Evolutionary conservation across 35 echinoderm and acorn worm species (phyloP).

Genomic region (Diadema setosum): DNA sequence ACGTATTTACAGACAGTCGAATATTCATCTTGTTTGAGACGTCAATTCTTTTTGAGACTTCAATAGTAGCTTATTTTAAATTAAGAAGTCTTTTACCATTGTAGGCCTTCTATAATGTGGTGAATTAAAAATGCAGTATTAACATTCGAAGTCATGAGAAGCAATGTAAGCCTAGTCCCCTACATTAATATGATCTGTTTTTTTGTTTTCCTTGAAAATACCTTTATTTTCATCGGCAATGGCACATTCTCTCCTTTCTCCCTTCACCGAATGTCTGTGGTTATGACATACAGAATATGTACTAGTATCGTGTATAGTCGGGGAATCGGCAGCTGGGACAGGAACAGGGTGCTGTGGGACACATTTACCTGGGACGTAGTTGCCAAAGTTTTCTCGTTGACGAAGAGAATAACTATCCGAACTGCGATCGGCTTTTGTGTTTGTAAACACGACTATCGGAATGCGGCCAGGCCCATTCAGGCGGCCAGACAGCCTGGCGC

Average conservation of each 20-base stretch:
- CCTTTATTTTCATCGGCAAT: not conserved
- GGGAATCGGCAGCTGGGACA: not conserved
- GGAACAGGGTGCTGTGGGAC: too few species aligned
- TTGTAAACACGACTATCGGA: slow-evolving; percentile 30
- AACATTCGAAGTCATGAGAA: too few species aligned
- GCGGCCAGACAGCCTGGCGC: not conserved
- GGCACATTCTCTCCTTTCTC: not conserved
- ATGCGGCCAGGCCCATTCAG: slow-evolving; percentile 19
- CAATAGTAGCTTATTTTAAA: too few species aligned
- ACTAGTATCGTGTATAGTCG: not conserved
- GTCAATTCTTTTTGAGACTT: too few species aligned
- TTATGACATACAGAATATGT: not conserved
- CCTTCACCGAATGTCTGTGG: not conserved
- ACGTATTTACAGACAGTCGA: too few species aligned
- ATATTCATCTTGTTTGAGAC: too few species aligned
- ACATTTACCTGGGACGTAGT: too few species aligned
- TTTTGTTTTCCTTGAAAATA: not conserved
- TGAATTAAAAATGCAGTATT: too few species aligned
- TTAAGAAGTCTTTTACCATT: too few species aligned
- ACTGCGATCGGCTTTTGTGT: slow-evolving; percentile 20
- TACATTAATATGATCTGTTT: too few species aligned
- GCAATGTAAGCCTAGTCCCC: too few species aligned
- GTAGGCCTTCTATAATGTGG: too few species aligned
- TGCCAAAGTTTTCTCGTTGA: not conserved
- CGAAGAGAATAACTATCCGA: not conserved